phyloP scores from a whole-genome alignment of 2,888 invertebrate species.

The Parelbella ahira region DNA sequence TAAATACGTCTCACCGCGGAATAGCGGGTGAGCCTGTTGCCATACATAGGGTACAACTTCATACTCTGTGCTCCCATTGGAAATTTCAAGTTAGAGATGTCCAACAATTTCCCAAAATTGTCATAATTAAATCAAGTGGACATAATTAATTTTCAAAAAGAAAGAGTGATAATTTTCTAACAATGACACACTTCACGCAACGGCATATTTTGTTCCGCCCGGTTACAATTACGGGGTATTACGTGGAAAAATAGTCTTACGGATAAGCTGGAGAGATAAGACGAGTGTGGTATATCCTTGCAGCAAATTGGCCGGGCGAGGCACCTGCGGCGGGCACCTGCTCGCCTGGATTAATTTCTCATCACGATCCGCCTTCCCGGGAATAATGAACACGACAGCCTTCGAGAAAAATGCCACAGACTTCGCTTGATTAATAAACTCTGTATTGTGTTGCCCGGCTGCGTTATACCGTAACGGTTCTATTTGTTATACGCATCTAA shows the following conservation, averaged over 20 bases:
- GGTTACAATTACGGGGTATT: slow-evolving; percentile 27
- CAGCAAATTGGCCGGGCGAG: slow-evolving; percentile 51
- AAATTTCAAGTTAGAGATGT: no score
- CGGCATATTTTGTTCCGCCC: no score
- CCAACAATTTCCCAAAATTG: no score
- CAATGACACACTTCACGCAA: no score
- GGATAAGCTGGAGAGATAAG: slow-evolving; percentile 36
- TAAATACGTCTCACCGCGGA: no score
- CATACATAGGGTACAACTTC: no score
- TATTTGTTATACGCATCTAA: slow-evolving; percentile 9
- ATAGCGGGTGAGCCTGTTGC: no score
- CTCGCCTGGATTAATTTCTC: slow-evolving; percentile 75
- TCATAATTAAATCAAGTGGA: no score
- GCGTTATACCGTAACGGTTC: slow-evolving; percentile 35
- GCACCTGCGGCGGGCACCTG: slow-evolving; percentile 64
- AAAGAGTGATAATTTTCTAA: no score
- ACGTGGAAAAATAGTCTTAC: slow-evolving; percentile 40
- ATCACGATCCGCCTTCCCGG: slow-evolving; percentile 62
- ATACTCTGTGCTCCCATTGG: no score
- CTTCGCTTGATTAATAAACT: slow-evolving; percentile 71
- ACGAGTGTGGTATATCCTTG: slow-evolving; percentile 39
- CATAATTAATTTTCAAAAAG: no score
- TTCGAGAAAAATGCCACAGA: slow-evolving; percentile 66
- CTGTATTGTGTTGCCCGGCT: slow-evolving; percentile 36
- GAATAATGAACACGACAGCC: slow-evolving; percentile 66